Conservation (phyloP, 2,113 vertebrate genomes). For the Cariama cristata region DNA sequence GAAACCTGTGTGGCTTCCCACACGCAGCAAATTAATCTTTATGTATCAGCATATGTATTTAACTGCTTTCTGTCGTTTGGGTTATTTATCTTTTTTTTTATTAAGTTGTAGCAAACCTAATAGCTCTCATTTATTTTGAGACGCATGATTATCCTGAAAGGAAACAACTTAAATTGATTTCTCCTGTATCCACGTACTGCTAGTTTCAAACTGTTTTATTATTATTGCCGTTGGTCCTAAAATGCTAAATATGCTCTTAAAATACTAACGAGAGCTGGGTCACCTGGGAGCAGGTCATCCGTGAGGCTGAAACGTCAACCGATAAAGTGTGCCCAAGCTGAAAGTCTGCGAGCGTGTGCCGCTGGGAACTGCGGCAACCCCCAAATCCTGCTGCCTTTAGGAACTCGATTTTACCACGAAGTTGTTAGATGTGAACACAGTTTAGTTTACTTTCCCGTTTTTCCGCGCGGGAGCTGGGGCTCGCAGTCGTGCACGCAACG, state of each 20-base stretch:
- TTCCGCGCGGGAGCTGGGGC: accelerated
- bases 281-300: neutral
- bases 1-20: neutral
- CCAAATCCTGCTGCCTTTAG: neutral
- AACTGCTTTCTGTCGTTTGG: neutral
- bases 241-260: neutral
- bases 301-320: neutral
- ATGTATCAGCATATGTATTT: neutral
- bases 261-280: neutral
- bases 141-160: neutral
- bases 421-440: neutral
- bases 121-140: neutral
- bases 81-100: neutral
- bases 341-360: neutral
- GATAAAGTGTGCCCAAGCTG: neutral
- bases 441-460: neutral
- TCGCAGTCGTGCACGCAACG: accelerated
- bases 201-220: neutral
- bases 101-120: neutral
- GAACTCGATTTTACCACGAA: neutral
- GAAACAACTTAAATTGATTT: neutral
- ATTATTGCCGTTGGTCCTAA: neutral
- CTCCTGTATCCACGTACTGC: neutral
- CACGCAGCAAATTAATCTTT: neutral
- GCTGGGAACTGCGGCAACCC: neutral